These are phyloP conservation scores for Ladona fulva DNA, from an alignment of 1,140 invertebrate species.

Conservation along the genomic window DNA sequence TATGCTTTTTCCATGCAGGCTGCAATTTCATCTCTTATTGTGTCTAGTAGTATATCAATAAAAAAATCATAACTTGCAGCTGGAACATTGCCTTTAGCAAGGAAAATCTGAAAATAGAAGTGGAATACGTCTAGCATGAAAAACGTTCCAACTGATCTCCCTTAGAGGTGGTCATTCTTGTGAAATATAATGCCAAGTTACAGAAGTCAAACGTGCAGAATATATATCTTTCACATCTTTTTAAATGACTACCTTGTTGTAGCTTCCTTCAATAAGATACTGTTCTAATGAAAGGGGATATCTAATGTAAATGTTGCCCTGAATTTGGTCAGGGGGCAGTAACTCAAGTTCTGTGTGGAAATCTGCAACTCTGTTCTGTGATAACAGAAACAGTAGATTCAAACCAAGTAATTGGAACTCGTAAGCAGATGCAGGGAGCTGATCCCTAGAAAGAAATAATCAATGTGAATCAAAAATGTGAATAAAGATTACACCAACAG, in stretches of 20 bases:
- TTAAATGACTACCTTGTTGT: constrained; percentile 70
- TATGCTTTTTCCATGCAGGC: constrained; percentile 95
- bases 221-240: no score
- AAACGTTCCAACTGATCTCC: background rate
- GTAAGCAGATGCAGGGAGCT: constrained; percentile 83
- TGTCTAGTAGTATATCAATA: constrained; percentile 92
- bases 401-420: constrained; percentile 93
- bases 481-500: no score
- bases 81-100: constrained; percentile 90
- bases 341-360: constrained; percentile 97
- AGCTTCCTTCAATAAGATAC: constrained; percentile 98
- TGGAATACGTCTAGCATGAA: background rate
- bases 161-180: no score
- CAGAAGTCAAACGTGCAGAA: no score
- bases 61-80: constrained; percentile 93
- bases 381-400: constrained; percentile 90
- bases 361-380: constrained; percentile 94
- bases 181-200: no score
- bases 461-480: no score
- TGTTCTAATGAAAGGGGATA: constrained; percentile 95
- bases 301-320: constrained; percentile 88
- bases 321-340: constrained; percentile 84
- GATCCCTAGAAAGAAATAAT: constrained; percentile 50
- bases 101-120: constrained; percentile 54
- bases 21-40: constrained; percentile 92